phyloP scores from a whole-genome alignment of 2,797 vertebrate genomes.

The Notolabrus celidotus region DNA sequence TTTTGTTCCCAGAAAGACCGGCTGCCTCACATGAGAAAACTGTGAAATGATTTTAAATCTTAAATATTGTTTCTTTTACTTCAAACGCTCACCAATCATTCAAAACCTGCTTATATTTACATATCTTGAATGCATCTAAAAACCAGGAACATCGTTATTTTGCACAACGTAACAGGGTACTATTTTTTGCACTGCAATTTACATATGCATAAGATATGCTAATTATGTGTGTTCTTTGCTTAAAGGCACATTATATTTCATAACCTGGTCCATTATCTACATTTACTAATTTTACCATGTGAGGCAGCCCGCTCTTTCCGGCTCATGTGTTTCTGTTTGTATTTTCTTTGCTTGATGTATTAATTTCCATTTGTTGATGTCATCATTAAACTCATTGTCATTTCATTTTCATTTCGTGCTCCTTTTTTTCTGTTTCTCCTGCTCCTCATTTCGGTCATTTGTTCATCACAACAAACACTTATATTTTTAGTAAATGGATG shows the following conservation, averaged over 20 bases:
- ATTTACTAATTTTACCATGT: conserved; percentile 37
- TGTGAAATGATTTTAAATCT: not conserved
- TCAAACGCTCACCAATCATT: conserved; percentile 15
- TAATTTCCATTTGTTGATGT: conserved; percentile 73
- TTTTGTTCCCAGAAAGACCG: conserved; percentile 45
- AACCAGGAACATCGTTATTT: not conserved
- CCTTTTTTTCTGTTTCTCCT: conserved; percentile 19
- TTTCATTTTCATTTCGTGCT: conserved; percentile 73
- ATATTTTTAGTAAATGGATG: conserved; percentile 3
- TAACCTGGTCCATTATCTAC: conserved; percentile 9
- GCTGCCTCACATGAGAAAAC: conserved; percentile 46
- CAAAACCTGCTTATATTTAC: conserved; percentile 3
- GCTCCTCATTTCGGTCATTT: conserved; percentile 26
- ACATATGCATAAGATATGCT: conserved; percentile 9
- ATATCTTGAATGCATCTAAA: conserved; percentile 7
- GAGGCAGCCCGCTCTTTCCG: conserved; percentile 54
- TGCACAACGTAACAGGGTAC: not conserved
- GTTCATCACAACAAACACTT: conserved; percentile 14
- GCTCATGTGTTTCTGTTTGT: conserved; percentile 66
- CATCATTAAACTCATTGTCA: conserved; percentile 77
- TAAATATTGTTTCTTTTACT: not conserved
- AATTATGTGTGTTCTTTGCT: not conserved
- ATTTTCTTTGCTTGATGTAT: conserved; percentile 65
- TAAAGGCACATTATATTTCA: not conserved
- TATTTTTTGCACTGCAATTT: conserved; percentile 6